Conservation (phyloP, 2,888 invertebrate genomes). For the Apoderus coryli region DNA sequence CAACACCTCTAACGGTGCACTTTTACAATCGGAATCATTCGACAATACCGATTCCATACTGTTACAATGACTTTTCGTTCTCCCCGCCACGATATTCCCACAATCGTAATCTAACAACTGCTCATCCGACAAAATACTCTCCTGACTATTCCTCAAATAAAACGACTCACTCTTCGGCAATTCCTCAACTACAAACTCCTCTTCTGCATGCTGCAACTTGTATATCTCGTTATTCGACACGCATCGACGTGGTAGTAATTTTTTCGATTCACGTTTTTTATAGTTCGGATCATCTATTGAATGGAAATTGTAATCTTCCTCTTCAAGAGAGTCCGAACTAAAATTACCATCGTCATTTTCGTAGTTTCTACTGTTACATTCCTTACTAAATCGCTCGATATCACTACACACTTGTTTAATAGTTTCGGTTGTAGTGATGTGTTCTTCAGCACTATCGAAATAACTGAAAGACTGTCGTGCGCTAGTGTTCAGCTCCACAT, state of each 20-base stretch:
- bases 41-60: conserved; percentile 70
- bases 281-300: conserved; percentile 21
- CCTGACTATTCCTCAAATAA: conserved; percentile 60
- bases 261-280: conserved; percentile 32
- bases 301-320: conserved; percentile 50
- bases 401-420: conserved; percentile 30
- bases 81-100: conserved; percentile 24
- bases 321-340: conserved; percentile 67
- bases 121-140: conserved; percentile 61
- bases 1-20: conserved; percentile 59
- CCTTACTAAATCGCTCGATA: conserved; percentile 29
- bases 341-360: conserved; percentile 51
- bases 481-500: conserved; percentile 18
- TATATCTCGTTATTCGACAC: conserved; percentile 69
- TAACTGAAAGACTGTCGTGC: conserved; percentile 46
- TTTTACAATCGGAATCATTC: conserved; percentile 65
- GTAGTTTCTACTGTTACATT: conserved; percentile 27
- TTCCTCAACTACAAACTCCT: conserved; percentile 25
- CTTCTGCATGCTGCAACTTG: conserved; percentile 29
- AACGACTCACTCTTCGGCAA: conserved; percentile 61
- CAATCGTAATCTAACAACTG: conserved; percentile 23
- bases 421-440: conserved; percentile 27
- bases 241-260: conserved; percentile 47
- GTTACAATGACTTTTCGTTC: conserved; percentile 53
- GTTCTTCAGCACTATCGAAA: conserved; percentile 46